phyloP scores from a whole-genome alignment of 2,888 invertebrate genomes.

The Pristionchus entomophagus region DNA sequence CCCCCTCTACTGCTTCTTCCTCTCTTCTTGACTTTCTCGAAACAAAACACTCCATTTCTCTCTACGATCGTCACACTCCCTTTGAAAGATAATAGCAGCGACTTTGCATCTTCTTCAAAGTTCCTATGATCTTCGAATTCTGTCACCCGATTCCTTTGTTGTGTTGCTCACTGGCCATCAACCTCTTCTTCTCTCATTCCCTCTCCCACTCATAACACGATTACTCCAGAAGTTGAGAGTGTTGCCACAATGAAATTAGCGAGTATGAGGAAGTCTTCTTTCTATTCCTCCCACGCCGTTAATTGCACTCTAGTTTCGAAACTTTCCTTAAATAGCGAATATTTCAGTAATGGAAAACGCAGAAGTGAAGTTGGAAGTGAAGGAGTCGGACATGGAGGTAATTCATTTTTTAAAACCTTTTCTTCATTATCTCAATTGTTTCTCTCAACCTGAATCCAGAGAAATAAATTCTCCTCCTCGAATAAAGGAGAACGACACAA shows the following conservation, averaged over 20 bases:
- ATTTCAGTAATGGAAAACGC: constrained; percentile 34
- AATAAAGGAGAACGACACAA: not conserved
- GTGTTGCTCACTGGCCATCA: not conserved
- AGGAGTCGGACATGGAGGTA: constrained; percentile 48
- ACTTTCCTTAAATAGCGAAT: not conserved
- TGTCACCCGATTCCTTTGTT: not conserved
- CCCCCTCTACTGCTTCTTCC: not conserved
- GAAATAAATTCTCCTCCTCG: not conserved
- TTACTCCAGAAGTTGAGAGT: not conserved
- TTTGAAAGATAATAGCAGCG: not conserved
- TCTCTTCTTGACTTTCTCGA: not conserved
- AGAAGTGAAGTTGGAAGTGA: constrained; percentile 45
- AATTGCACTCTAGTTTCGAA: not conserved
- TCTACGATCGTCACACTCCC: not conserved
- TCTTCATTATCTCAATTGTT: not conserved
- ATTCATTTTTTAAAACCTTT: not conserved
- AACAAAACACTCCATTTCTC: not conserved
- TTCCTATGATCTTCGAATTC: not conserved
- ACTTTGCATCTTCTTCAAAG: not conserved
- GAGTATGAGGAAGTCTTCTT: not conserved
- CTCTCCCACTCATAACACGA: not conserved
- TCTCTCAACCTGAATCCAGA: not conserved
- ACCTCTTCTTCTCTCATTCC: not conserved
- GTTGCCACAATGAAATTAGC: not conserved
- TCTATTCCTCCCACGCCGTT: not conserved